Conservation (phyloP, 2,797 vertebrate species). For the Gymnodraco acuticeps region DNA sequence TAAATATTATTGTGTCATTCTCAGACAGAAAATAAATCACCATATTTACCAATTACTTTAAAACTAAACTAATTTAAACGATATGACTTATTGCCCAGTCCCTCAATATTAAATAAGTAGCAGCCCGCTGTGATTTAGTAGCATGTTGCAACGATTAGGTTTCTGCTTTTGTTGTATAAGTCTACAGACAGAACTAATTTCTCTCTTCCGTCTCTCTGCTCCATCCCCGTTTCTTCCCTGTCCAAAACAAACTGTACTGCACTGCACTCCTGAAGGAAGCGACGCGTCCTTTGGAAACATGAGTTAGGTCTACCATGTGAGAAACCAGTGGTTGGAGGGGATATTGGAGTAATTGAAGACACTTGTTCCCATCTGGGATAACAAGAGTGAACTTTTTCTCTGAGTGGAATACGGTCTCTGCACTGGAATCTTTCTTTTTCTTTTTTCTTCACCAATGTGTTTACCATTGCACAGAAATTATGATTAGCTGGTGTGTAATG, state of each 20-base stretch:
- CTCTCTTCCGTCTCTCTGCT: constrained; percentile 45
- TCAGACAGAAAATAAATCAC: background rate
- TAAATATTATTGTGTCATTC: background rate
- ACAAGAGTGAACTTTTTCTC: constrained; percentile 34
- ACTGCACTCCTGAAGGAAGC: constrained; percentile 77
- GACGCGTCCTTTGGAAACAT: constrained; percentile 75
- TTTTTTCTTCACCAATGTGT: constrained; percentile 19
- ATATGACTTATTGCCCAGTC: background rate
- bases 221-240: constrained; percentile 50
- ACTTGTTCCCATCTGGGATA: constrained; percentile 43
- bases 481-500: constrained; percentile 14
- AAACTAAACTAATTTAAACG: background rate
- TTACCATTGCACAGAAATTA: constrained; percentile 20
- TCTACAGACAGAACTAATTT: constrained; percentile 55
- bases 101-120: background rate
- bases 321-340: constrained; percentile 34
- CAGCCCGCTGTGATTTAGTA: constrained; percentile 30
- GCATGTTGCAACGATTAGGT: constrained; percentile 43
- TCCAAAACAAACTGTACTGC: constrained; percentile 57
- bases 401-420: constrained; percentile 22
- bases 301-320: constrained; percentile 57
- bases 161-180: constrained; percentile 29
- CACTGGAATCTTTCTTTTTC: constrained; percentile 30
- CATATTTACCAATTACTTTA: background rate
- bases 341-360: constrained; percentile 29